These are phyloP conservation scores for Euphonia xanthogaster DNA, from an alignment of 2,797 vertebrate species.

Conservation along the genomic window DNA sequence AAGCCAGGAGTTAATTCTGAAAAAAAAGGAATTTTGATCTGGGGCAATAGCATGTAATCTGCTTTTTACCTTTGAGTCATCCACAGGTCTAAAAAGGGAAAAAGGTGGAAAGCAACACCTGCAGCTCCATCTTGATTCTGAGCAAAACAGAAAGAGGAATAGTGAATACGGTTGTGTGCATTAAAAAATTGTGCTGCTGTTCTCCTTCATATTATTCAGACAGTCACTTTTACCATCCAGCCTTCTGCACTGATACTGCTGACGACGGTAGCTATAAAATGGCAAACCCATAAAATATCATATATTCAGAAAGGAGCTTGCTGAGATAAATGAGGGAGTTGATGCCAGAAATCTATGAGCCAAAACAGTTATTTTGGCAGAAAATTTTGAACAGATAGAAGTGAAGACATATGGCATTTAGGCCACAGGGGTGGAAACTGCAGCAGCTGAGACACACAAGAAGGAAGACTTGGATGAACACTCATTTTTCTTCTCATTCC, in stretches of 20 bases:
- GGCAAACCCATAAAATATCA: neutral
- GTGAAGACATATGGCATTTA: neutral
- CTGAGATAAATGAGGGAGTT: neutral
- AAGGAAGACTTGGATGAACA: neutral
- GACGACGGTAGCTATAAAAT: neutral
- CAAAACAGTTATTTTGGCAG: slow-evolving; percentile 10
- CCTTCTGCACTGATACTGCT: neutral
- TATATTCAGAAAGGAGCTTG: neutral
- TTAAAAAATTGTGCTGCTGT: neutral
- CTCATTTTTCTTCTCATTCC: neutral
- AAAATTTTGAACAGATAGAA: neutral
- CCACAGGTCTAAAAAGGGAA: neutral
- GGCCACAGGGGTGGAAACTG: neutral
- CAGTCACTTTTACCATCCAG: neutral
- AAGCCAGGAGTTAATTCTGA: neutral
- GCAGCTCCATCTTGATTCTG: neutral
- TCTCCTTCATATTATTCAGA: neutral
- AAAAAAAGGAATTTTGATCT: neutral
- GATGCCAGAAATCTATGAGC: neutral
- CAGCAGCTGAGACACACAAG: neutral
- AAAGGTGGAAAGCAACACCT: neutral
- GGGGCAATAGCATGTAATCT: neutral
- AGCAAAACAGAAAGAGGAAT: neutral
- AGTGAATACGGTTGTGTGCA: neutral
- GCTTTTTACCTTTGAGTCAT: neutral